Evolutionary conservation across 2,888 invertebrate species (phyloP), one percentile per base, ranked within the genome.

Genomic region (Cactoblastis cactorum): DNA sequence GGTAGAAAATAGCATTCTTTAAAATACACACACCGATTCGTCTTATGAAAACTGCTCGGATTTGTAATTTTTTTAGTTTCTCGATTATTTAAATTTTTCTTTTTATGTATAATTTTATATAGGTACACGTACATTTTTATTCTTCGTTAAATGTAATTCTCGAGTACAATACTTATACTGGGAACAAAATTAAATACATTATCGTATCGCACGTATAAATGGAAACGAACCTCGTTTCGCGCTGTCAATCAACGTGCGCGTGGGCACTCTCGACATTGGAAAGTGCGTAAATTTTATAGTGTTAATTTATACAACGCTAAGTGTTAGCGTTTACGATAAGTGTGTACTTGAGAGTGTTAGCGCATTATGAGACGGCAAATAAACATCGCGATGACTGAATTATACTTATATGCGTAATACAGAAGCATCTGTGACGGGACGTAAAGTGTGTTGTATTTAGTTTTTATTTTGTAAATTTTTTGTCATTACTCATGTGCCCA

Each of bases 251-350:
- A 70, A 43, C 57, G 64, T 58, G 67, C 67, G 67, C 69, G 64
- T 59, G 61, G 57, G 57, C 61, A 82, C 82, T 65, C 76, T 71
- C 73, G 76, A 79, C 79, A 80, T 79, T 78, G 80, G 82, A 82
- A 84, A 84, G 82, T 75, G 62, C 62, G 67, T 67, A 67, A 69
- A 71, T 71, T 66, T 70, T 71, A 67, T 65, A 56, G 60, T 60
- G 68, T 58, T 72, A 67, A 74, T 74, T 71, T 71, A 69, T 61
- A 59, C 62, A 59, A 59, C 55, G 57, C 61, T 39, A 49, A 49
- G 49, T 49, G 49, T 48, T 37, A 48, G 57, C 61, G 51, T 59
- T 60, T 57, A 58, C 48, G 43, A 49, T 52, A 49, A 57, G 58
- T 53, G 54, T 57, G 54, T 51, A 56, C 53, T 54, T 48, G 17